phyloP scores from a whole-genome alignment of 2,113 vertebrate species.

The Leucoraja erinaceus region DNA sequence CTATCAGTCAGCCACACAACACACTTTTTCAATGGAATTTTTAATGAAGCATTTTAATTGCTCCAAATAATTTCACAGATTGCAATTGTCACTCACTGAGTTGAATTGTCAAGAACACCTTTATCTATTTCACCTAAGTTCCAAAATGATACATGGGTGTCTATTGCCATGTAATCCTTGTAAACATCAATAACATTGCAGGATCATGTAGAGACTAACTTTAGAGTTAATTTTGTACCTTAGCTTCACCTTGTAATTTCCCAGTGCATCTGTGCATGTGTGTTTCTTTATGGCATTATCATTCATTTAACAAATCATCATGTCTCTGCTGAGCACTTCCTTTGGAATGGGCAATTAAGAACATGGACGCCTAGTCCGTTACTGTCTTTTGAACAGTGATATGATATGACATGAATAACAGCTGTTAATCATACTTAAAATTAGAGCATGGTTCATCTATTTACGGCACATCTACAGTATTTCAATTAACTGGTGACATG shows the following conservation, averaged over 20 bases:
- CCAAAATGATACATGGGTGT: constrained; percentile 9
- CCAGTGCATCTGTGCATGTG: not conserved
- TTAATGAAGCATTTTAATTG: constrained; percentile 18
- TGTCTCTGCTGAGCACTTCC: not conserved
- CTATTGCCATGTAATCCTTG: not conserved
- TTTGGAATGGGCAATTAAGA: constrained; percentile 7
- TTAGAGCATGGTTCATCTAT: not conserved
- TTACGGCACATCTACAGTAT: not conserved
- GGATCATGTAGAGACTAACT: constrained; percentile 14
- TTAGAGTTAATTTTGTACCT: constrained; percentile 25
- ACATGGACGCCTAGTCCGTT: not conserved
- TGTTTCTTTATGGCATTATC: constrained; percentile 16
- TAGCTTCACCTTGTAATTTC: constrained; percentile 35
- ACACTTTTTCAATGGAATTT: constrained; percentile 21
- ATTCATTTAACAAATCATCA: constrained; percentile 26
- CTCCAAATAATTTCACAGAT: not conserved
- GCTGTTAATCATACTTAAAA: constrained; percentile 20
- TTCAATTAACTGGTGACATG: not conserved
- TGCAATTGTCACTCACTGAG: not conserved
- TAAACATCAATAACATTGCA: not conserved
- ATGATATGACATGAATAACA: constrained; percentile 17
- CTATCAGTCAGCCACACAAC: not conserved
- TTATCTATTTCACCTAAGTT: constrained; percentile 10
- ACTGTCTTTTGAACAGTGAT: constrained; percentile 19
- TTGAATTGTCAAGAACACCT: not conserved